A percentile compares a stretch with the other conserved stretches of the same genome.
phyloP scores from a whole-genome alignment of 2,113 vertebrate genomes.

The Cisticola juncidis region DNA sequence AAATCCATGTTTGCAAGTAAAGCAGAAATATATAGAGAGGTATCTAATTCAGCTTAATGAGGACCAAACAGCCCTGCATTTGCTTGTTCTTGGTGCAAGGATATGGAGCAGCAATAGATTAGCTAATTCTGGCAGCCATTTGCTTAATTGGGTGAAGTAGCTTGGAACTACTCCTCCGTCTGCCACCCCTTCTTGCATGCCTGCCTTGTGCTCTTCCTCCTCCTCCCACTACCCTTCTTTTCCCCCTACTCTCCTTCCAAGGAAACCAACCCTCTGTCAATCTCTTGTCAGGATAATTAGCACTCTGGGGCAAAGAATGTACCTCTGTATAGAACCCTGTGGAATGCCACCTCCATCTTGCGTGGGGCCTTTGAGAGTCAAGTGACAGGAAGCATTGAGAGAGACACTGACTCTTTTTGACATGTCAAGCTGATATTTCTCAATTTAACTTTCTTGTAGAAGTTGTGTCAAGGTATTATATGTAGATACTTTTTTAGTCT shows the following conservation, averaged over 20 bases:
- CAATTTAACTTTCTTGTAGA: background rate
- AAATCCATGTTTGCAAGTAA: background rate
- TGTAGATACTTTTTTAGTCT: background rate
- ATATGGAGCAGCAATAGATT: background rate
- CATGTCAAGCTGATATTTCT: background rate
- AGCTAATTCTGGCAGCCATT: background rate
- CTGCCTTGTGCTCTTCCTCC: background rate
- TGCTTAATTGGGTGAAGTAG: background rate
- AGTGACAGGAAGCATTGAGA: background rate
- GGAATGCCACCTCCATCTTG: conserved; percentile 4
- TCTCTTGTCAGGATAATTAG: conserved; percentile 8
- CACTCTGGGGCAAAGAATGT: background rate
- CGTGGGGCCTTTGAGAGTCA: background rate
- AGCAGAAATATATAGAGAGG: background rate
- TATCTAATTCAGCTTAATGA: background rate
- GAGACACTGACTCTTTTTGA: background rate
- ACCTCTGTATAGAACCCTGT: background rate
- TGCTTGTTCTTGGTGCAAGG: background rate
- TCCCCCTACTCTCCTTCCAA: background rate
- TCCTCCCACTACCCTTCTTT: background rate
- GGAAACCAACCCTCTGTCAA: background rate
- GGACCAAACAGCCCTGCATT: background rate
- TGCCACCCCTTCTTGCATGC: background rate
- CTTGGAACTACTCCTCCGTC: background rate
- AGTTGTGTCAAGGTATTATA: background rate